Base-by-base conservation (phyloP, 2,888 invertebrate species). In the Augiades crinisus region DNA sequence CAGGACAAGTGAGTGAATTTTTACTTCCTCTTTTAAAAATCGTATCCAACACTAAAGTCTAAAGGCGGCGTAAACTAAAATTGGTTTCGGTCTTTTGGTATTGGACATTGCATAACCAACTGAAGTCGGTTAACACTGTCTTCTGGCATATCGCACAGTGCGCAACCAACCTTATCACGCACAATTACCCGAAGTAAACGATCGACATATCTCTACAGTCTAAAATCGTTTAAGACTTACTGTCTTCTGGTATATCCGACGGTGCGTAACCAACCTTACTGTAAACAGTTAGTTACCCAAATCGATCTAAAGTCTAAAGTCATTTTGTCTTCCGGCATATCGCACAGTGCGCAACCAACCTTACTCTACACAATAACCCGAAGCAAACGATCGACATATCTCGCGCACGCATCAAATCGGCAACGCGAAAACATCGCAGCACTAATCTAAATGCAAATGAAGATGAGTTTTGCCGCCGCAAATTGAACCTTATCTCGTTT, bases 391-490 rank as follows among this genome's bases (percentile, higher is more conserved):
- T 49, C 47, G 47, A 40, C 38, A 40, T 38, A 49, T 49, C 40
- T 34, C 33, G 40, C 33, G 33, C 13, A 49, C 49, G 49, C 49
- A 49, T 49, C 49, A 49, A 49, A 49, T 41, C 49, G 40, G 24
- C 36, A 36, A 43, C 38, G 45, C 43, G 49, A 56, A 56, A 56
- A 56, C 51, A 55, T 55, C 57, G 50, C 55, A 59, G 41, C 56
- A 63, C 68, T 77, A 72, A 78, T 78, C 71, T 78, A 77, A 68
- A 78, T 78, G 78, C 72, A 75, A 78, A 78, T 77, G 62, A 62
- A 61, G 57, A 51, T 59, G 60, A 22, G 51, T 53, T 68, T 68
- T 73, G 72, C 59, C 57, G 59, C 30, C 55, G 49, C 59, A 66
- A 66, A 74, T 69, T 65, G 62, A 54, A 65, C 64, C 62, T 65